Evolutionary conservation across 1,140 invertebrate species (phyloP), one percentile per base, ranked within the genome.

Genomic region (Diuraphis noxia): DNA sequence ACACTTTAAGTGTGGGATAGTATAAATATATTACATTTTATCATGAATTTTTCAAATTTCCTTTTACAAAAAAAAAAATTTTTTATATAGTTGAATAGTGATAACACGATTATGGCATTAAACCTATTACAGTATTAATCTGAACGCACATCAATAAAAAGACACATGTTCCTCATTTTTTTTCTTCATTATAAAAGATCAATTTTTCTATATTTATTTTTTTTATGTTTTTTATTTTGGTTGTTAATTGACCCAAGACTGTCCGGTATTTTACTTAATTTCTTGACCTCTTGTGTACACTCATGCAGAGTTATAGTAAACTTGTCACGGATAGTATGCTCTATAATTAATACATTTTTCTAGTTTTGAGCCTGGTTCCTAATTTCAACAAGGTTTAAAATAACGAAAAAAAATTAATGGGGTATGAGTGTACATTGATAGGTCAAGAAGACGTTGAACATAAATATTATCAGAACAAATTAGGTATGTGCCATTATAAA

Each of bases 401-500:
- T 30, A 46, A 19, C 19, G 10, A 25, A 52, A 52, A 0, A 23
- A 25, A 77, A 89, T 34, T 34, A 79, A 46, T 23, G 40, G 9
- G 3, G 13, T 23, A 36, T 81, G 89, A 82, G 89, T 52, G 89
- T 91, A 91, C 52, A 82, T 91, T 81, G 43, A 81, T 52, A n/a
- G 36, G 89, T 91, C 43, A 91, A 91, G 89, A 91, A 91, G 7
- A 91, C 41, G 6, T 63, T 82, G 36, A 91, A 91, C 23, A 52
- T 43, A 30, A 89, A 36, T 90, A 79, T 90, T 79, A 90, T 77
- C 88, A 49, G 72, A 91, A 81, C 72, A 91, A 91, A 46, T 91
- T 91, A 91, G 41, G 4, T 81, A 79, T 30, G 89, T 91, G 89
- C 89, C 89, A 91, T 91, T 91, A 91, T 82, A 89, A 77, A 89